Evolutionary conservation across 2,797 vertebrate species (phyloP), one percentile per base, ranked within the genome.

Genomic region (Rallus crepitans): DNA sequence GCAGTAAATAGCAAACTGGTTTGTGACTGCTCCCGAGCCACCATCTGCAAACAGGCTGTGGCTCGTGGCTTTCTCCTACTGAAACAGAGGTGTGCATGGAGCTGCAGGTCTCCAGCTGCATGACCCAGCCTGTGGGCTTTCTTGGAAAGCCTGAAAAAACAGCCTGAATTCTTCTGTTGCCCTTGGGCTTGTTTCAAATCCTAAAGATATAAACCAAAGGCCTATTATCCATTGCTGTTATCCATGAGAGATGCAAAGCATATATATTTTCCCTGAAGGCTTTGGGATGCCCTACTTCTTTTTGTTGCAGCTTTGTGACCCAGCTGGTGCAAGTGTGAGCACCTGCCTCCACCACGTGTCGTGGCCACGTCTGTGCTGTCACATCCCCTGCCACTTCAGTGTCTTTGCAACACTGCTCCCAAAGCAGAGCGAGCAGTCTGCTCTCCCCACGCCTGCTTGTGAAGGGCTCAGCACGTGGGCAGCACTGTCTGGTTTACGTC

Each of bases 281-380:
- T 75, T 91, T 89, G 45, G 33, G 7, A 18, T 77, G 56, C 39
- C 16, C 42, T 55, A 12, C 13, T 76, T 84, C 24, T 86, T 12
- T 78, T 64, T 75, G 13, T 82, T 69, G 64, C 4, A 10, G 20
- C 19, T 80, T 79, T 85, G 42, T 87, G 75, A 72, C 64, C 35
- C 47, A 82, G 31, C 75, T 87, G 31, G 28, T 68, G 50, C 12
- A 40, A 59, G 50, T 83, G 40, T 76, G 37, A 64, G 55, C 20
- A 21, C 23, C 61, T 84, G 64, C 57, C 40, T 52, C 47, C 12
- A 8, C 55, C 76, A 48, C 0, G 1, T 6, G 12, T 75, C 19
- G 1, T 0, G 1, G 57, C 12, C 37, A 27, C 1, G 0, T 87
- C 39, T 3, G 0, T 75, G 27, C 42, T 83, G 84, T 53, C 15